Evolutionary conservation across 53 echinoderm and acorn worm genomes (phyloP).

Genomic region (Pentamera pediparva): DNA sequence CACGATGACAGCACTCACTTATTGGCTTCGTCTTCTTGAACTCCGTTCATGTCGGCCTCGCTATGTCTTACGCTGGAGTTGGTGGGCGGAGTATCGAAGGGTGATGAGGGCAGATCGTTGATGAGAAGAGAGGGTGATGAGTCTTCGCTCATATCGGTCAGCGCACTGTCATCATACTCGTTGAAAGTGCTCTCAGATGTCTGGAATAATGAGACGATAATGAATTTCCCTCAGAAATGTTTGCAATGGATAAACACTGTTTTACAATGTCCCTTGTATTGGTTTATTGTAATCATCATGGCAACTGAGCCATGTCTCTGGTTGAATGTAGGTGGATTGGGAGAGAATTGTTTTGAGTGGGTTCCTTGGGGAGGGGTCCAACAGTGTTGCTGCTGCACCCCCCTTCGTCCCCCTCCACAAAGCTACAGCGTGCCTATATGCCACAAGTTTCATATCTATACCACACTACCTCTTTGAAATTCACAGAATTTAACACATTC

Average conservation of each 20-base stretch:
- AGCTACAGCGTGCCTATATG: no score
- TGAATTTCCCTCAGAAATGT: neutral
- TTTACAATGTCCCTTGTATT: neutral
- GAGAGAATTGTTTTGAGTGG: no score
- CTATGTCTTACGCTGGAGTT: neutral
- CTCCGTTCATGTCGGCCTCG: neutral
- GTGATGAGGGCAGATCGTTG: conserved; percentile 47
- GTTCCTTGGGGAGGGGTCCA: no score
- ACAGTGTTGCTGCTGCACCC: no score
- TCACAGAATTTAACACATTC: no score
- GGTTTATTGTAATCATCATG: neutral
- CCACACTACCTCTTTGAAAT: no score
- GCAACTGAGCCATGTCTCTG: no score
- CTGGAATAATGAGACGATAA: conserved; percentile 19
- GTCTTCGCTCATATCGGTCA: conserved; percentile 96
- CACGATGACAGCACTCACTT: conserved; percentile 3
- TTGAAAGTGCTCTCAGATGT: conserved; percentile 96
- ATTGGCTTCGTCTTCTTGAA: neutral
- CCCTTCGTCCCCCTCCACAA: no score
- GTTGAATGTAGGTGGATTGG: no score
- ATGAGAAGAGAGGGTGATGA: conserved; percentile 61
- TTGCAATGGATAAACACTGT: neutral
- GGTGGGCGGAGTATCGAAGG: neutral
- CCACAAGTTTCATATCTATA: no score
- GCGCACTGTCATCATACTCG: conserved; percentile 94